Evolutionary conservation across 2,113 vertebrate species (phyloP).

Genomic region (Platanista minor): DNA sequence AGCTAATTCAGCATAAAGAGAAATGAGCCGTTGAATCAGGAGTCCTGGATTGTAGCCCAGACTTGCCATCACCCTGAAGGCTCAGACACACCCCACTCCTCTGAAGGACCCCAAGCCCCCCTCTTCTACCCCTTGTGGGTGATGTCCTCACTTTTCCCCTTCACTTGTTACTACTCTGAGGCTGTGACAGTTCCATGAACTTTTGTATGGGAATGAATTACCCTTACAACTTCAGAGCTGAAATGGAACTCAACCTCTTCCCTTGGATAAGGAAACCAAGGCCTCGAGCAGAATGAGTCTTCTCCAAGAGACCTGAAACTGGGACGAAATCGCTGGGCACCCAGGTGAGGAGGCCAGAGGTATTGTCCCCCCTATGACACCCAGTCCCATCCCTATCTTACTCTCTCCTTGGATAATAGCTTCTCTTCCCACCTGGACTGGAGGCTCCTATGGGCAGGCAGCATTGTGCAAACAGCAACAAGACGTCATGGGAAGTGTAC

Average conservation of each 20-base stretch:
- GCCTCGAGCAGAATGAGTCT: not conserved
- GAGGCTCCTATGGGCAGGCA: not conserved
- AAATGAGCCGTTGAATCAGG: not conserved
- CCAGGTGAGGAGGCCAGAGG: not conserved
- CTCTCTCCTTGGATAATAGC: not conserved
- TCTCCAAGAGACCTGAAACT: not conserved
- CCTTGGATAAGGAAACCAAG: not conserved
- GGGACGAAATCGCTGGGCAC: not conserved
- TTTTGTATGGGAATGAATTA: not conserved
- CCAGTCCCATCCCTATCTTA: not conserved
- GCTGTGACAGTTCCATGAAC: too few relatives aligned
- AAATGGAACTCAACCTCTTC: not conserved
- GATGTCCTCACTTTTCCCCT: not conserved
- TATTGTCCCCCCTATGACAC: not conserved
- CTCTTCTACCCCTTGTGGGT: not conserved
- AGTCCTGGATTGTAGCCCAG: not conserved
- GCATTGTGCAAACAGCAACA: not conserved
- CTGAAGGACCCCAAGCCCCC: not conserved
- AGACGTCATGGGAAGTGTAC: not conserved
- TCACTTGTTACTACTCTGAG: not conserved
- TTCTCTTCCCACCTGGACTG: not conserved
- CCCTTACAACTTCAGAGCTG: not conserved
- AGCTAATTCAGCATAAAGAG: not conserved
- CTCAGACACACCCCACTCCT: not conserved
- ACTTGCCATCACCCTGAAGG: not conserved